phyloP scores from a whole-genome alignment of 2,797 vertebrate species.

The Melanotaenia nigrans region DNA sequence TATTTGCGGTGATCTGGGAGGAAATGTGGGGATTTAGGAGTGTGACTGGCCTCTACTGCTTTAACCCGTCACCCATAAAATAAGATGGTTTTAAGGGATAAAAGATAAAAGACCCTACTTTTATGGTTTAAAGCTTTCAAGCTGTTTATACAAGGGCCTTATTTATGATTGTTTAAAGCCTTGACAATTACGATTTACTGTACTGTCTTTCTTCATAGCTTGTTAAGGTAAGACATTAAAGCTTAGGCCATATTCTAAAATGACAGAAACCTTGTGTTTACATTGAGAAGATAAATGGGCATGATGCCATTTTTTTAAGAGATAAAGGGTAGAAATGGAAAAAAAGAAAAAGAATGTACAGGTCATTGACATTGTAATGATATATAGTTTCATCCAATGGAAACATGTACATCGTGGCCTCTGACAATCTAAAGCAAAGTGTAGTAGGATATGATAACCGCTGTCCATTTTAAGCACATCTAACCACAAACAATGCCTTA shows the following conservation, averaged over 20 bases:
- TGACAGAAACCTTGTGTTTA: neutral
- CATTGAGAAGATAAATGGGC: too few relatives aligned
- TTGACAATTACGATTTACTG: neutral
- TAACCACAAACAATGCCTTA: too few relatives aligned
- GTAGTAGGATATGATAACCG: too few relatives aligned
- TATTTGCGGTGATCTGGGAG: slow-evolving; percentile 19
- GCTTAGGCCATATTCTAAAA: neutral
- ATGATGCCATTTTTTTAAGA: too few relatives aligned
- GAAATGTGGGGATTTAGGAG: slow-evolving; percentile 17
- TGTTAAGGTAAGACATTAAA: neutral
- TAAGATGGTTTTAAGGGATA: neutral
- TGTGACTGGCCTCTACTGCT: slow-evolving; percentile 2
- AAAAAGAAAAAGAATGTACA: too few relatives aligned
- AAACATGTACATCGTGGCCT: too few relatives aligned
- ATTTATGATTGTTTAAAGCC: neutral
- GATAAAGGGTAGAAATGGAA: too few relatives aligned
- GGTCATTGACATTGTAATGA: too few relatives aligned
- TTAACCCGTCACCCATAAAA: slow-evolving; percentile 22
- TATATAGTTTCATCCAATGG: too few relatives aligned
- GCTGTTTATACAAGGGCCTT: neutral
- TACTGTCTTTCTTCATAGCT: neutral
- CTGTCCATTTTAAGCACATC: too few relatives aligned
- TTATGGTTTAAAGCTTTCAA: neutral
- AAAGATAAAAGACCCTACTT: neutral
- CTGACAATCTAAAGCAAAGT: too few relatives aligned